Conservation (phyloP, 2,888 invertebrate genomes). For the Diploptera punctata region DNA sequence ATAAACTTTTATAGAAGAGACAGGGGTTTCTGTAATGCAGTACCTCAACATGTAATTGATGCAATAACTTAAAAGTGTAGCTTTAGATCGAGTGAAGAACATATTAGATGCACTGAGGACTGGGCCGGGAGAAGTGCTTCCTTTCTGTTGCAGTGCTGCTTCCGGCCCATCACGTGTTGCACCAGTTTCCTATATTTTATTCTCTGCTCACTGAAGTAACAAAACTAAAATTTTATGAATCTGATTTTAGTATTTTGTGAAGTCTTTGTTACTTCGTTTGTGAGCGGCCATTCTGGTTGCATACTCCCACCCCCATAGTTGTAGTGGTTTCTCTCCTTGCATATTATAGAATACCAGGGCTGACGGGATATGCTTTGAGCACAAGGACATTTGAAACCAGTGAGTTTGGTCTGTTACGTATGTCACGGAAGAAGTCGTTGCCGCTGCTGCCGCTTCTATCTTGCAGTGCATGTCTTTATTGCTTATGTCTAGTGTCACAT, state of each 20-base stretch:
- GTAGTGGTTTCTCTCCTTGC: conserved; percentile 44
- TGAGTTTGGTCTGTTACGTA: conserved; percentile 45
- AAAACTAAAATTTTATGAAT: conserved; percentile 43
- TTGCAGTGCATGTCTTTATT: conserved; percentile 45
- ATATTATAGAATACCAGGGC: conserved; percentile 44
- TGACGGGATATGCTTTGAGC: conserved; percentile 46
- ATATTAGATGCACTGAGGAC: conserved; percentile 42
- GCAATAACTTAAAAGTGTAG: conserved; percentile 56
- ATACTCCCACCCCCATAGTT: conserved; percentile 40
- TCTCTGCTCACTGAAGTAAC: conserved; percentile 46
- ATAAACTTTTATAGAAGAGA: conserved; percentile 45
- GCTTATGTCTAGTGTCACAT: conserved; percentile 47
- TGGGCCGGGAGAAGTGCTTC: conserved; percentile 39
- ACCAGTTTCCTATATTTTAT: conserved; percentile 45
- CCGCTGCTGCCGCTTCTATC: conserved; percentile 42
- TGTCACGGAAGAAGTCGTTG: conserved; percentile 33
- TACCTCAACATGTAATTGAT: conserved; percentile 62
- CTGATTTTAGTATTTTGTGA: conserved; percentile 44
- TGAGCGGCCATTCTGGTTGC: conserved; percentile 47
- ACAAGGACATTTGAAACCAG: conserved; percentile 44
- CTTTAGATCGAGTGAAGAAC: conserved; percentile 45
- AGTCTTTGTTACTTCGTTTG: conserved; percentile 45
- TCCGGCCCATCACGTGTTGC: conserved; percentile 40
- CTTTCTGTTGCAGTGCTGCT: conserved; percentile 25
- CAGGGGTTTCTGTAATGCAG: conserved; percentile 59